A percentile compares a stretch with the other conserved stretches of the same genome.
These are phyloP conservation scores for Physocephala rufipes DNA, from an alignment of 2,888 invertebrate genomes.

Conservation along the genomic window DNA sequence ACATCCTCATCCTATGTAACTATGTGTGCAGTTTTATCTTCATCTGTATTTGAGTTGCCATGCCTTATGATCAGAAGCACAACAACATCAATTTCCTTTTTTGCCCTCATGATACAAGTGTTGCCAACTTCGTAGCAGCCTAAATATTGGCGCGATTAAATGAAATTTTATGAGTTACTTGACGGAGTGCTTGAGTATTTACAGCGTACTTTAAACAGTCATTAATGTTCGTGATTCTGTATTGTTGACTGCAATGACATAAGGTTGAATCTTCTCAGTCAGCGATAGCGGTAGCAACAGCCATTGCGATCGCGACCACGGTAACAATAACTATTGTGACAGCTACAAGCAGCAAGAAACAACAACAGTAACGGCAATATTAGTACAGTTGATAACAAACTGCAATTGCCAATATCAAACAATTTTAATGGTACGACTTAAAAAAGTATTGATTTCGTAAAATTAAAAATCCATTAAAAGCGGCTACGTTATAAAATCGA, in stretches of 20 bases:
- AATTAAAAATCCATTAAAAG: constrained; percentile 3
- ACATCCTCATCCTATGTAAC: too few species aligned
- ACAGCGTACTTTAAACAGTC: neutral
- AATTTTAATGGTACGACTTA: neutral
- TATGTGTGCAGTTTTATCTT: neutral
- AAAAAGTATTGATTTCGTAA: constrained; percentile 3
- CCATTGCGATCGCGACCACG: too few species aligned
- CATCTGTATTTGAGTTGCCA: neutral
- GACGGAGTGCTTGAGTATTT: neutral
- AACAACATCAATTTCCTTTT: too few species aligned
- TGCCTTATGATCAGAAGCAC: too few species aligned
- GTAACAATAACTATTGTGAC: too few species aligned
- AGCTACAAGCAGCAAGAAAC: too few species aligned
- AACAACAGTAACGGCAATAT: too few species aligned
- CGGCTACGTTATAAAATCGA: neutral
- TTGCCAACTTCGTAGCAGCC: neutral
- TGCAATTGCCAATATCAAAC: neutral
- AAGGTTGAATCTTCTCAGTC: neutral
- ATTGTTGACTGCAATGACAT: neutral
- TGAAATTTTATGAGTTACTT: constrained; percentile 9
- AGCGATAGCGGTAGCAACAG: too few species aligned
- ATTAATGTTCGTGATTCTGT: constrained; percentile 1
- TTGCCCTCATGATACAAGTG: neutral
- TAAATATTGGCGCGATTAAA: neutral
- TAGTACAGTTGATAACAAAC: neutral